These are phyloP conservation scores for Rhizoglyphus robini DNA, from an alignment of 1,140 invertebrate species.

Conservation along the genomic window DNA sequence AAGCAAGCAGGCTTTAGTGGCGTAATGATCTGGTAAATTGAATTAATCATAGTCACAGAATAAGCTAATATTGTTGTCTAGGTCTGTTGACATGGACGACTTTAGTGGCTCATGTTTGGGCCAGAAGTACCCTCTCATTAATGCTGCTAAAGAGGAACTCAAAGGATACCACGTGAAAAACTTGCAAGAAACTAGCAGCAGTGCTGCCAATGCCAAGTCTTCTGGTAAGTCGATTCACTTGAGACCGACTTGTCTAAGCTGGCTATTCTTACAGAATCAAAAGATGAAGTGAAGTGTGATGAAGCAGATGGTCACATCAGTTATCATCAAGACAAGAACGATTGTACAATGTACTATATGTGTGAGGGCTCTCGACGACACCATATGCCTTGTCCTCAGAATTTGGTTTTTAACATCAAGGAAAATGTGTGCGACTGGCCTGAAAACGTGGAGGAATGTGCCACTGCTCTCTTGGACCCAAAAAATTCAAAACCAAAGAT, in stretches of 20 bases:
- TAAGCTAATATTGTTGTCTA: too few relatives aligned
- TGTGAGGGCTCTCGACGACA: constrained; percentile 75
- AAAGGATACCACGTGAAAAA: constrained; percentile 62
- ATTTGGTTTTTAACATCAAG: constrained; percentile 80
- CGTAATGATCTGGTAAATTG: constrained; percentile 96
- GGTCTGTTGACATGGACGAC: constrained; percentile 87
- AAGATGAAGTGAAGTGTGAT: constrained; percentile 64
- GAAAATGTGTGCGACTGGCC: constrained; percentile 93
- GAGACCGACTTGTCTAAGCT: neutral
- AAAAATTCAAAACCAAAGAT: neutral
- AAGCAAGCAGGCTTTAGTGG: constrained; percentile 86
- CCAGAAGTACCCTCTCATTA: constrained; percentile 76
- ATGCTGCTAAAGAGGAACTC: constrained; percentile 68
- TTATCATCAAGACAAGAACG: constrained; percentile 73
- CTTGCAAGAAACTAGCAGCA: constrained; percentile 49
- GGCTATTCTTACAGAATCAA: constrained; percentile 20
- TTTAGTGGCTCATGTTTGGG: constrained; percentile 76
- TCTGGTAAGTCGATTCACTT: constrained; percentile 7
- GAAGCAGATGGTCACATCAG: constrained; percentile 86
- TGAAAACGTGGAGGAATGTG: constrained; percentile 76
- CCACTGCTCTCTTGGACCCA: constrained; percentile 19
- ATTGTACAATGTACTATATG: constrained; percentile 89
- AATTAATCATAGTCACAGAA: constrained; percentile 19
- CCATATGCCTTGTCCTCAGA: constrained; percentile 90
- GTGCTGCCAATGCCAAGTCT: neutral